phyloP scores from a whole-genome alignment of 2,113 vertebrate species.

The Ardeotis arabs region DNA sequence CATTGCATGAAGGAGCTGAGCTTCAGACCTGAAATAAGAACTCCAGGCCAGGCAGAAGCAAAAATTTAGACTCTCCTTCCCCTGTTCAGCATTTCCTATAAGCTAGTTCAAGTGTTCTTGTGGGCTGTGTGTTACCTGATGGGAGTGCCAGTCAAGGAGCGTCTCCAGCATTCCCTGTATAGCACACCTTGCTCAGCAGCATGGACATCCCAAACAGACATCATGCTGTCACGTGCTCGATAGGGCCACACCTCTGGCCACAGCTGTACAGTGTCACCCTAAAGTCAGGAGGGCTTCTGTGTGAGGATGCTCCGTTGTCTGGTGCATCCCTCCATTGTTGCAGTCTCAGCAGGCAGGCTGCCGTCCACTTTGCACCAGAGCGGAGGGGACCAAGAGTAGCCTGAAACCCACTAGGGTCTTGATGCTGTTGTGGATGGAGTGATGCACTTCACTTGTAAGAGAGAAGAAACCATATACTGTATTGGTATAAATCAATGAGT shows the following conservation, averaged over 20 bases:
- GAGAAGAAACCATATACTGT: no score
- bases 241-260: rapidly evolving
- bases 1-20: rapidly evolving
- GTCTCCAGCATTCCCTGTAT: no score
- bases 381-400: background rate
- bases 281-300: background rate
- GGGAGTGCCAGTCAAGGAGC: background rate
- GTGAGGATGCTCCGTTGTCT: rapidly evolving
- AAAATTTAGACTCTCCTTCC: background rate
- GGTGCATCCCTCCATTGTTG: background rate
- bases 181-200: background rate
- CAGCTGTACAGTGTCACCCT: background rate
- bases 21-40: background rate
- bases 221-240: background rate
- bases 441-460: no score
- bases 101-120: background rate
- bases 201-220: background rate
- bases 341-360: background rate
- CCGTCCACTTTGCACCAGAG: rapidly evolving
- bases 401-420: background rate
- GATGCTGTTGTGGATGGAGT: no score
- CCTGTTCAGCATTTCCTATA: background rate
- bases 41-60: background rate
- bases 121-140: background rate
- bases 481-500: no score